Evolutionary conservation across 92 coral and sea anemone species (phyloP).

Genomic region (Metridium senile): DNA sequence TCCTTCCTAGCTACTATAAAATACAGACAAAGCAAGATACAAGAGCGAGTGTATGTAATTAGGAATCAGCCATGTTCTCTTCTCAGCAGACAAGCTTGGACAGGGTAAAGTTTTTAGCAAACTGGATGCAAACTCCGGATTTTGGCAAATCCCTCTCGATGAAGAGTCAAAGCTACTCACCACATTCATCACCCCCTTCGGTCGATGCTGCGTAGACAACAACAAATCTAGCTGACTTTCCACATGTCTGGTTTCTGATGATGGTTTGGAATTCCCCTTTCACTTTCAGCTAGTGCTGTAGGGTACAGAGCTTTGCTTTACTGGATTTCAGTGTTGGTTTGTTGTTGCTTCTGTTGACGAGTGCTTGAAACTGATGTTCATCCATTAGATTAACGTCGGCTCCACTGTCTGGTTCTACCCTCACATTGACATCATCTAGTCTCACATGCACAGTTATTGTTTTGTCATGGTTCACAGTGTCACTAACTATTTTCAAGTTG

Average conservation of each 20-base stretch:
- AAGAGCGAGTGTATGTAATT: conserved; percentile 35
- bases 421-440: conserved; percentile 59
- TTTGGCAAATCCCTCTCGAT: conserved; percentile 52
- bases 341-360: conserved; percentile 24
- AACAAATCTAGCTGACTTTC: background rate
- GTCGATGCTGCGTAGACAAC: conserved; percentile 29
- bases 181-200: conserved; percentile 49
- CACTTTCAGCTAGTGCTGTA: conserved; percentile 39
- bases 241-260: conserved; percentile 25
- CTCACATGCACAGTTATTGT: conserved; percentile 57
- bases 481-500: conserved; percentile 41
- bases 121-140: conserved; percentile 52
- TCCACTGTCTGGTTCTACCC: conserved; percentile 66
- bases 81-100: conserved; percentile 46
- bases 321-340: conserved; percentile 18
- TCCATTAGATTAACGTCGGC: conserved; percentile 71
- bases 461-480: conserved; percentile 17
- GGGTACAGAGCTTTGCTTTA: conserved; percentile 40
- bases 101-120: conserved; percentile 41
- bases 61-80: conserved; percentile 40
- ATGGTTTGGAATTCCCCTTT: conserved; percentile 34
- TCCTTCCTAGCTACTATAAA: conserved; percentile 22
- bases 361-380: conserved; percentile 54
- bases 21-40: conserved; percentile 29
- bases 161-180: conserved; percentile 41